These are phyloP conservation scores for Zaprionus davidi DNA, from an alignment of 1,140 invertebrate species.

Conservation along the genomic window DNA sequence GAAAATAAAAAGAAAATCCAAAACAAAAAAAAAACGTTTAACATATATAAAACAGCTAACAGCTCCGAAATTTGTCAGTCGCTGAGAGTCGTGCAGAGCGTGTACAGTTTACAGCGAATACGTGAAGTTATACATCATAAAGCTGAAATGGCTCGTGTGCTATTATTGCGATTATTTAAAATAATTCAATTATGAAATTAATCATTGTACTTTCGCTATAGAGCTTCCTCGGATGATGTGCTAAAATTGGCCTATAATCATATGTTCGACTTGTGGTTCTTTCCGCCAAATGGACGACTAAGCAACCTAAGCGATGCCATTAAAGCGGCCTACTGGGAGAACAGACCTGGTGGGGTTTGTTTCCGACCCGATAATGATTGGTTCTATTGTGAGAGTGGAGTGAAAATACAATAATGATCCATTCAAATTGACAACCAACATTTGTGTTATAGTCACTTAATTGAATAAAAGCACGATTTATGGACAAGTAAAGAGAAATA, in stretches of 20 bases:
- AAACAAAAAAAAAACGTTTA: background rate
- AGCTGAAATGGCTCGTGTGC: conserved; percentile 22
- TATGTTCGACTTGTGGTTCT: conserved; percentile 66
- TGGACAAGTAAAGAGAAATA: conserved; percentile 4
- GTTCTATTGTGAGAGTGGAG: conserved; percentile 46
- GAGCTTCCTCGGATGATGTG: background rate
- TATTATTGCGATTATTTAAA: conserved; percentile 15
- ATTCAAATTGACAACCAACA: background rate
- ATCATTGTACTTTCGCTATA: background rate
- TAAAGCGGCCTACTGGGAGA: conserved; percentile 35
- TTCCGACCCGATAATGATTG: conserved; percentile 30
- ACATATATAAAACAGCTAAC: background rate
- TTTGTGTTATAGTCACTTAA: background rate
- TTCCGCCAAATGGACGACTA: conserved; percentile 46
- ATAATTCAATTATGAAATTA: background rate
- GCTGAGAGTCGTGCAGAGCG: background rate
- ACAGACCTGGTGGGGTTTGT: conserved; percentile 53
- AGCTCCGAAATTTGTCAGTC: background rate
- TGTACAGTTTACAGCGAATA: background rate
- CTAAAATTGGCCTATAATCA: conserved; percentile 54
- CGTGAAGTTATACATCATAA: background rate
- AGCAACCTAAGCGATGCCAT: conserved; percentile 14
- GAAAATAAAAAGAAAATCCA: background rate
- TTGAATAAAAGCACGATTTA: background rate
- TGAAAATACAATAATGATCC: conserved; percentile 1